Evolutionary conservation across 2,888 invertebrate genomes (phyloP).

Genomic region (Xestobium rufovillosum): DNA sequence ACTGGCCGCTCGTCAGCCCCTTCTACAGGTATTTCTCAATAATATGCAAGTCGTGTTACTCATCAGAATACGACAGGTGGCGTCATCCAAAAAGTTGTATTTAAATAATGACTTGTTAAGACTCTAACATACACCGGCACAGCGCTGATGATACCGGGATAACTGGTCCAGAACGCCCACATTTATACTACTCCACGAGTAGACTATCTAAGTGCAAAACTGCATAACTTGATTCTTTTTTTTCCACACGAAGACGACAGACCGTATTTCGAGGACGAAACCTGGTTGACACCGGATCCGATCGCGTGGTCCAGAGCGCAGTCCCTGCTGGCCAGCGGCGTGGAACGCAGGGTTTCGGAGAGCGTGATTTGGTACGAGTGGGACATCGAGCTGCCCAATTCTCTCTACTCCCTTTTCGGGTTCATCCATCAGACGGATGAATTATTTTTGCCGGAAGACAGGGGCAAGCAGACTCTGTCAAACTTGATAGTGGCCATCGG

Average conservation of each 20-base stretch:
- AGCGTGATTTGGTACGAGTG: slow-evolving; percentile 54
- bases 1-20: too few species aligned
- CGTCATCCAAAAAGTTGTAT: too few species aligned
- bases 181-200: too few species aligned
- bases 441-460: slow-evolving; percentile 47
- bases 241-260: slow-evolving; percentile 29
- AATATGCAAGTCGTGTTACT: too few species aligned
- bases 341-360: slow-evolving; percentile 23
- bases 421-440: slow-evolving; percentile 53
- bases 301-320: slow-evolving; percentile 37
- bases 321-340: slow-evolving; percentile 28
- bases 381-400: slow-evolving; percentile 61
- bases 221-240: slow-evolving; percentile 1
- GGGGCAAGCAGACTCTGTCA: slow-evolving; percentile 54
- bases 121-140: too few species aligned
- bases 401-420: slow-evolving; percentile 62
- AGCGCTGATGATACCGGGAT: too few species aligned
- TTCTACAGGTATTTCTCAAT: too few species aligned
- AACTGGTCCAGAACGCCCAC: too few species aligned
- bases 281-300: slow-evolving; percentile 37
- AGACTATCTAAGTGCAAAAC: too few species aligned
- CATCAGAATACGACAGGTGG: too few species aligned
- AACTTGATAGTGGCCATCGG: slow-evolving; percentile 38
- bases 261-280: slow-evolving; percentile 38
- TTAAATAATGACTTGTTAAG: too few species aligned